These are phyloP conservation scores for Tyria jacobaeae DNA, from an alignment of 2,888 invertebrate species.

Conservation along the genomic window DNA sequence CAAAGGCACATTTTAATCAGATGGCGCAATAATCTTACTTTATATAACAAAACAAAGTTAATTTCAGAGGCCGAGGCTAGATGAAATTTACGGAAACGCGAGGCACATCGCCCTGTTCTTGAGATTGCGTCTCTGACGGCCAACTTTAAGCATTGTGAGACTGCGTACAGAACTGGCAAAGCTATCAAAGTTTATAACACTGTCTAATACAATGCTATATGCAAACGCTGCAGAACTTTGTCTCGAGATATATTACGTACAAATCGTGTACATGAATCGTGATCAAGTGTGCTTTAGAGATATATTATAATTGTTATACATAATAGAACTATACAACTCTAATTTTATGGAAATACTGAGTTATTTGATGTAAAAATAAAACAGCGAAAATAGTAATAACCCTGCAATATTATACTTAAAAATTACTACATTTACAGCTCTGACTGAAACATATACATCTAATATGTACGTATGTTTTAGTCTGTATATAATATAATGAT, in stretches of 20 bases:
- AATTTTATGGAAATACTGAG: background rate
- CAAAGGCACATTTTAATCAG: conserved; percentile 17
- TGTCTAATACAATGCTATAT: conserved; percentile 69
- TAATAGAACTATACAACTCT: background rate
- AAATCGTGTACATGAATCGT: conserved; percentile 32
- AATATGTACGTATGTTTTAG: too few relatives aligned
- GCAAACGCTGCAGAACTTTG: conserved; percentile 61
- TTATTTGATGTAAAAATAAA: background rate
- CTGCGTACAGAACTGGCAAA: conserved; percentile 63
- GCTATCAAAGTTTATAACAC: conserved; percentile 76
- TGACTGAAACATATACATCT: too few relatives aligned
- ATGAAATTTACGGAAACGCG: conserved; percentile 50
- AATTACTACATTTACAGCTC: too few relatives aligned
- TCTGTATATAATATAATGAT: too few relatives aligned
- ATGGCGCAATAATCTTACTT: conserved; percentile 18
- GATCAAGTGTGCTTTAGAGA: conserved; percentile 22
- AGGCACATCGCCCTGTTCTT: conserved; percentile 49
- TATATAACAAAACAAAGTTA: conserved; percentile 48
- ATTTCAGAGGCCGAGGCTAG: conserved; percentile 48
- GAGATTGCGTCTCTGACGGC: conserved; percentile 59
- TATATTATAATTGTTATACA: background rate
- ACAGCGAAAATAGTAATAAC: too few relatives aligned
- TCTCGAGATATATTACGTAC: conserved; percentile 46
- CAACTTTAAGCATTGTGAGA: conserved; percentile 52
- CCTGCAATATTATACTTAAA: too few relatives aligned